These are phyloP conservation scores for Seira ritae DNA, from an alignment of 2,888 invertebrate genomes.

Conservation along the genomic window DNA sequence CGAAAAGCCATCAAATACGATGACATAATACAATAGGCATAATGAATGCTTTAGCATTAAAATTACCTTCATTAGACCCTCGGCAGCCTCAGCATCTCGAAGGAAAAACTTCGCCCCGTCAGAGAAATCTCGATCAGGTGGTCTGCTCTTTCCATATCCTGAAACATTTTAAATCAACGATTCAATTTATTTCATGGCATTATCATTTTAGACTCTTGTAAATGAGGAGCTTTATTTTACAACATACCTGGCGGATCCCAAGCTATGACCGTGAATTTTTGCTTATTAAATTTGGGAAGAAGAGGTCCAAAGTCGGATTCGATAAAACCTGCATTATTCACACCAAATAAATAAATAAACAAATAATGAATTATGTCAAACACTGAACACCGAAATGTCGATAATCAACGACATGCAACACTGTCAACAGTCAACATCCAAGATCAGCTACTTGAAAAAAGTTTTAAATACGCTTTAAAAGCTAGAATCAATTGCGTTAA, in stretches of 20 bases:
- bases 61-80: slow-evolving; percentile 83
- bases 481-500: no score
- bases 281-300: slow-evolving; percentile 78
- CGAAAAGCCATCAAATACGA: no score
- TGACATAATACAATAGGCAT: neutral
- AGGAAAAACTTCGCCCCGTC: slow-evolving; percentile 81
- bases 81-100: slow-evolving; percentile 84
- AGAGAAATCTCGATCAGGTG: slow-evolving; percentile 84
- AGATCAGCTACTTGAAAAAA: neutral
- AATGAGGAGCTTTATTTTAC: neutral
- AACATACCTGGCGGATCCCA: slow-evolving; percentile 81
- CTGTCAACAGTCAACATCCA: slow-evolving; percentile 13
- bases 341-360: neutral
- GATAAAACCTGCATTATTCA: slow-evolving; percentile 67
- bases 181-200: no score
- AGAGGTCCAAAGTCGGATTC: slow-evolving; percentile 70
- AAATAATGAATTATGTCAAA: no score
- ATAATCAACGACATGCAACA: no score
- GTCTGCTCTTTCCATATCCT: slow-evolving; percentile 90
- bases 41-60: slow-evolving; percentile 16
- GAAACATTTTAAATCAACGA: neutral
- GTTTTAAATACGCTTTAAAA: neutral
- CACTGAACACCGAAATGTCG: no score
- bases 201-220: no score
- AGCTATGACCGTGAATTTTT: slow-evolving; percentile 82